phyloP scores from a whole-genome alignment of 2,797 vertebrate species.

The Cyprinodon diabolis region DNA sequence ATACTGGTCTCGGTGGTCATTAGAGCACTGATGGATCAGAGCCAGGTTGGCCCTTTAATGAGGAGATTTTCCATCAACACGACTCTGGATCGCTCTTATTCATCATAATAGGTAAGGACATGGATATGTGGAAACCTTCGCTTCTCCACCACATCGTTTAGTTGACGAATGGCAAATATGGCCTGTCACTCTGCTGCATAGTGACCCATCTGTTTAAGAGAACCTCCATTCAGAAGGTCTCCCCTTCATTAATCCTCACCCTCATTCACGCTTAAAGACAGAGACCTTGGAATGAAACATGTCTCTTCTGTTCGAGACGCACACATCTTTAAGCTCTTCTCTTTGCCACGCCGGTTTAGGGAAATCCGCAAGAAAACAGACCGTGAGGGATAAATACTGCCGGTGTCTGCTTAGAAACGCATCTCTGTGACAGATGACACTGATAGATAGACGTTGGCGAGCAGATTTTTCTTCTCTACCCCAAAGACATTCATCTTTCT shows the following conservation, averaged over 20 bases:
- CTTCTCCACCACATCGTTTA: conserved; percentile 69
- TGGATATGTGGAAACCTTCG: conserved; percentile 69
- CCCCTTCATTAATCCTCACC: conserved; percentile 67
- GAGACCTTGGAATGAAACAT: conserved; percentile 70
- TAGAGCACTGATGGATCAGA: conserved; percentile 79
- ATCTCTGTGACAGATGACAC: conserved; percentile 67
- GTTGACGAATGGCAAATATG: conserved; percentile 67
- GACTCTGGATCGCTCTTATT: conserved; percentile 75
- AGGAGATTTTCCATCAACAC: conserved; percentile 77
- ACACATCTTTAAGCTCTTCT: conserved; percentile 9
- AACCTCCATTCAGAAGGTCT: conserved; percentile 67
- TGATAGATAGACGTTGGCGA: conserved; percentile 68
- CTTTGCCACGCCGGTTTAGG: conserved; percentile 34
- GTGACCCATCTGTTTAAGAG: conserved; percentile 63
- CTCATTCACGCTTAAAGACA: conserved; percentile 64
- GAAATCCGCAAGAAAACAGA: conserved; percentile 56
- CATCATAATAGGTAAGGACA: conserved; percentile 78
- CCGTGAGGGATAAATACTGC: conserved; percentile 29
- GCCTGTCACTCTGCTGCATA: conserved; percentile 66
- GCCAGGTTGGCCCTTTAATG: conserved; percentile 76
- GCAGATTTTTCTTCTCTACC: conserved; percentile 60
- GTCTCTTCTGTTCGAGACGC: conserved; percentile 39
- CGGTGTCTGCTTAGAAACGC: conserved; percentile 58
- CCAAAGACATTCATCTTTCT: conserved; percentile 65
- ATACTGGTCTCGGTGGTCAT: conserved; percentile 77